Evolutionary conservation across 1,140 invertebrate genomes (phyloP), one percentile per base, ranked within the genome.

Genomic region (Chelonus insularis): DNA sequence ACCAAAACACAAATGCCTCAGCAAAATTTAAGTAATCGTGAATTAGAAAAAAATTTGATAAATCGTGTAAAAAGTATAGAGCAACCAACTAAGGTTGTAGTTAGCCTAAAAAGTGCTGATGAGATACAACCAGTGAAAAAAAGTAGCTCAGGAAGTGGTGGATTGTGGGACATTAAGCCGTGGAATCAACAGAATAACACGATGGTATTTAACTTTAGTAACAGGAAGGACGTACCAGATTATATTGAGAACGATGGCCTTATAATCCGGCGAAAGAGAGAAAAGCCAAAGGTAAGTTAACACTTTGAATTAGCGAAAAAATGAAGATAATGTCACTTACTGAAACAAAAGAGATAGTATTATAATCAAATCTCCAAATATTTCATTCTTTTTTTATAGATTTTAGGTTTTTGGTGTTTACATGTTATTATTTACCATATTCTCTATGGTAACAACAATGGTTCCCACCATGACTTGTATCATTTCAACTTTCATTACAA

Each of bases 171-270:
- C 55, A 80, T 83, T 60, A 83, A 83, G 73, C 69, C 82, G 18
- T 81, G 84, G 80, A 80, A 84, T 68, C 79, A 85, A 48, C 79
- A 82, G 57, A 82, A 84, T 76, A 91, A 87, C 66, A 88, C 90
- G 7, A 89, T 93, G 79, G 91, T 94, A 47, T 94, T 94, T 78
- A 93, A 94, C 80, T 95, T 94, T 79, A 91, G 88, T 65, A 85
- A 86, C 74, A 85, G 89, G 67, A 91, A 91, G 75, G 89, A 91
- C 67, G 91, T 94, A 65, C 92, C 93, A 47, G 91, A 94, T 84
- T 94, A 95, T 79, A 92, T 94, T 73, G 90, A 93, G 77, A 93
- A 94, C 80, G 92, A 94, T 82, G 91, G 91, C 57, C 83, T 91
- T 67, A 86, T 91, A 56, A 84, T 88, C 57, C 84, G 85, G 65